Evolutionary conservation across 2,113 vertebrate genomes (phyloP).

Genomic region (Laticauda laticaudata): DNA sequence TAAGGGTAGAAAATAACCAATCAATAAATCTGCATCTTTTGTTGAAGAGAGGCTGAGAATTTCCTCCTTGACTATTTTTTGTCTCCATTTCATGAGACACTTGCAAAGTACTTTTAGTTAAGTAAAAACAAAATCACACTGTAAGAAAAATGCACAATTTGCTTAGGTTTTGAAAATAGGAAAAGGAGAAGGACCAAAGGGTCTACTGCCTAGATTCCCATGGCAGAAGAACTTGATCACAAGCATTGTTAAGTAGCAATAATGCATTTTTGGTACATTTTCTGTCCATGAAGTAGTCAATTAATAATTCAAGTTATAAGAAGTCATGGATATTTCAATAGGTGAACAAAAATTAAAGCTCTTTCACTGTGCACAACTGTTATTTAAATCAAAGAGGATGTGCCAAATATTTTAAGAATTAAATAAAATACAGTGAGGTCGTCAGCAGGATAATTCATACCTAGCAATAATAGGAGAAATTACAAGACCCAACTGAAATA

Average conservation of each 20-base stretch:
- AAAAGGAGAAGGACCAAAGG: not conserved
- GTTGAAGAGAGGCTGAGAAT: not conserved
- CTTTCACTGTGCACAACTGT: not conserved
- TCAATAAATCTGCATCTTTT: not conserved
- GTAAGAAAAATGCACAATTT: not conserved
- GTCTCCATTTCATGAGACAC: not conserved
- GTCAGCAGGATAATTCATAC: not conserved
- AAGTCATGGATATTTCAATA: not conserved
- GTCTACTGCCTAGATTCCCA: not conserved
- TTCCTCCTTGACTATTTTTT: not conserved
- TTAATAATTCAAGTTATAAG: not conserved
- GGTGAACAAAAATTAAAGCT: not conserved
- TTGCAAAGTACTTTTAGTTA: not conserved
- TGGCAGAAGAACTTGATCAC: conserved; percentile 3
- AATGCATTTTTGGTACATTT: not conserved
- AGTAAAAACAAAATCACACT: not conserved
- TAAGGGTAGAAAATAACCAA: not conserved
- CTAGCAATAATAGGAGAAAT: not conserved
- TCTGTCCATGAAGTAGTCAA: not conserved
- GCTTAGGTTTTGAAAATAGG: not conserved
- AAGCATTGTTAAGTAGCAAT: not conserved
- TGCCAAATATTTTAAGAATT: conserved; percentile 12
- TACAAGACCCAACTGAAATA: conserved; percentile 6
- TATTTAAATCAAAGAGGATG: conserved; percentile 14
- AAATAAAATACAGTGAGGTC: conserved; percentile 1